phyloP scores from a whole-genome alignment of 2,113 vertebrate genomes.

The Haemorhous mexicanus region DNA sequence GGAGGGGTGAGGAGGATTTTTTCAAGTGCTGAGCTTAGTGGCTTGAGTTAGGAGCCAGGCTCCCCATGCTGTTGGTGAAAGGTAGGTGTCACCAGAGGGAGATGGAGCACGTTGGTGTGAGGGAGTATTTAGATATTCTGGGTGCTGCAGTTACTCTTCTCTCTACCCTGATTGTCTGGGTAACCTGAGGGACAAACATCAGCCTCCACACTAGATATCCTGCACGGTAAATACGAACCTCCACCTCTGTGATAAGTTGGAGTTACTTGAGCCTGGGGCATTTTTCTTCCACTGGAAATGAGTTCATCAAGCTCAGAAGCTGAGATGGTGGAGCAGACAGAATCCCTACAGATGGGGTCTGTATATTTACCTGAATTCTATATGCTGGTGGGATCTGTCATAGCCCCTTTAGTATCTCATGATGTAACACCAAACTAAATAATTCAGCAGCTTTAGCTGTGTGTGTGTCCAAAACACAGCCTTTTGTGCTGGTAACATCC shows the following conservation, averaged over 20 bases:
- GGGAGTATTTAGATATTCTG: neutral
- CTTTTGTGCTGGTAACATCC: neutral
- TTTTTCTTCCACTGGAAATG: neutral
- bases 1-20: neutral
- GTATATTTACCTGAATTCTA: neutral
- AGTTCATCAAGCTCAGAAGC: neutral
- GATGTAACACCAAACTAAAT: neutral
- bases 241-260: neutral
- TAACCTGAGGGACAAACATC: neutral
- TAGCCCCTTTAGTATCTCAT: neutral
- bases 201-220: neutral
- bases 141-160: neutral
- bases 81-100: neutral
- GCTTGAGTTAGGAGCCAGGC: neutral
- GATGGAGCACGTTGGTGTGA: neutral
- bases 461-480: neutral
- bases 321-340: neutral
- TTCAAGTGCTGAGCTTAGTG: neutral
- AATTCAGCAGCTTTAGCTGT: neutral
- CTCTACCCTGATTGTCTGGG: neutral
- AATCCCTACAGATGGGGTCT: neutral
- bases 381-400: neutral
- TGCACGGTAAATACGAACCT: neutral
- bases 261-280: neutral
- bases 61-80: neutral